phyloP scores from a whole-genome alignment of 2,888 invertebrate genomes.

The Bombylius major region DNA sequence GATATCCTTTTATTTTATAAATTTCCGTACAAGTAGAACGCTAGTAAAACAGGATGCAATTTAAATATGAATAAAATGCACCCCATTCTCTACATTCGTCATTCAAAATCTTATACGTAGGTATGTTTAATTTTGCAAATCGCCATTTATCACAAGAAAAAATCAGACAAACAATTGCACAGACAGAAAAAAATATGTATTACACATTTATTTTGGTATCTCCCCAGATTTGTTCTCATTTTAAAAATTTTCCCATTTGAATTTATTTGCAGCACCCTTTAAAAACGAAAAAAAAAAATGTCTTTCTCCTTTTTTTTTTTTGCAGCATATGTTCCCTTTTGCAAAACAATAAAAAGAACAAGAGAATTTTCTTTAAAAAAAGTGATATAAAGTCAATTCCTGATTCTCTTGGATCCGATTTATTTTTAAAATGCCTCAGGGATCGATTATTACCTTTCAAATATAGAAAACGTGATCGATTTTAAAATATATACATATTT shows the following conservation, averaged over 20 bases:
- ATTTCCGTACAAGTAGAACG: too few species aligned
- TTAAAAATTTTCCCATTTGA: not conserved
- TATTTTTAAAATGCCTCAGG: constrained; percentile 16
- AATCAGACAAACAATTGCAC: constrained; percentile 3
- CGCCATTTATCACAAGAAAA: constrained; percentile 5
- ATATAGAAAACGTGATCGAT: constrained; percentile 5
- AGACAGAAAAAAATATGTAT: too few species aligned
- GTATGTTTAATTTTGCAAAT: not conserved
- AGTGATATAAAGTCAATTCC: too few species aligned
- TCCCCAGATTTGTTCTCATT: not conserved
- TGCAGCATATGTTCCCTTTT: not conserved
- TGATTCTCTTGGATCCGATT: constrained; percentile 8
- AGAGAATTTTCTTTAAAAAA: too few species aligned
- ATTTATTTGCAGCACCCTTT: not conserved
- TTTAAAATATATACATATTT: too few species aligned
- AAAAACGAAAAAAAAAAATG: not conserved
- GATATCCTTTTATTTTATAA: too few species aligned
- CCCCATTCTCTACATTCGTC: not conserved
- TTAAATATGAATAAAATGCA: not conserved
- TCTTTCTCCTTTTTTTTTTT: not conserved
- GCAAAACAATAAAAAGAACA: too few species aligned
- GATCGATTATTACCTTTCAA: constrained; percentile 15
- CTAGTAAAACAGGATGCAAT: not conserved
- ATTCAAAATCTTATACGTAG: not conserved
- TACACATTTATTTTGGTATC: not conserved